A percentile compares a stretch with the other conserved stretches of the same genome.
Conservation (phyloP, 2,888 invertebrate species). For the Phengaris alcon region DNA sequence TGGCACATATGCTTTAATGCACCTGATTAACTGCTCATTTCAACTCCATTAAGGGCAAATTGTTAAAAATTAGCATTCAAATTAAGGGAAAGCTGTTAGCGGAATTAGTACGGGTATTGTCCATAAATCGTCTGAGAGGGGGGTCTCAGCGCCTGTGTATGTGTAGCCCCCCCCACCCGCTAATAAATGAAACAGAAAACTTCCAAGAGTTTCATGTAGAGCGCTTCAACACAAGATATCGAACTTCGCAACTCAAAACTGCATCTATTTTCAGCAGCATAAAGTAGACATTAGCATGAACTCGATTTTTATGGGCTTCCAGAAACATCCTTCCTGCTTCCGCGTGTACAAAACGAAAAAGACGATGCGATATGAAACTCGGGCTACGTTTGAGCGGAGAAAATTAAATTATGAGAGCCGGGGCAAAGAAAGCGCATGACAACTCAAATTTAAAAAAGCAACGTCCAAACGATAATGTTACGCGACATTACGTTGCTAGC, state of each 20-base stretch:
- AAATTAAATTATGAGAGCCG: constrained; percentile 72
- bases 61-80: constrained; percentile 78
- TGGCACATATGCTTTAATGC: too few relatives aligned
- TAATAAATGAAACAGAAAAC: constrained; percentile 78
- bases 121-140: constrained; percentile 72
- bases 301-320: constrained; percentile 49
- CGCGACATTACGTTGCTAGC: constrained; percentile 5
- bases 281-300: constrained; percentile 61
- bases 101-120: constrained; percentile 72
- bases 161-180: constrained; percentile 70
- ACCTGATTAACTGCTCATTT: constrained; percentile 49
- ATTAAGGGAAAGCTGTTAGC: constrained; percentile 73
- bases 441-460: constrained; percentile 37
- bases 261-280: constrained; percentile 47
- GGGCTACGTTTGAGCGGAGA: constrained; percentile 67
- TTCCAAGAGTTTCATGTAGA: constrained; percentile 61
- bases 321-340: constrained; percentile 48
- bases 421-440: constrained; percentile 65
- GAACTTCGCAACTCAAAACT: constrained; percentile 53
- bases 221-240: constrained; percentile 64
- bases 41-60: constrained; percentile 70
- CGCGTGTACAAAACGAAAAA: constrained; percentile 45
- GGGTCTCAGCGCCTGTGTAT: constrained; percentile 67
- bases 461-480: constrained; percentile 35
- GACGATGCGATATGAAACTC: constrained; percentile 71